These are phyloP conservation scores for Drosophila robusta DNA, from an alignment of 2,888 invertebrate species.

Conservation along the genomic window DNA sequence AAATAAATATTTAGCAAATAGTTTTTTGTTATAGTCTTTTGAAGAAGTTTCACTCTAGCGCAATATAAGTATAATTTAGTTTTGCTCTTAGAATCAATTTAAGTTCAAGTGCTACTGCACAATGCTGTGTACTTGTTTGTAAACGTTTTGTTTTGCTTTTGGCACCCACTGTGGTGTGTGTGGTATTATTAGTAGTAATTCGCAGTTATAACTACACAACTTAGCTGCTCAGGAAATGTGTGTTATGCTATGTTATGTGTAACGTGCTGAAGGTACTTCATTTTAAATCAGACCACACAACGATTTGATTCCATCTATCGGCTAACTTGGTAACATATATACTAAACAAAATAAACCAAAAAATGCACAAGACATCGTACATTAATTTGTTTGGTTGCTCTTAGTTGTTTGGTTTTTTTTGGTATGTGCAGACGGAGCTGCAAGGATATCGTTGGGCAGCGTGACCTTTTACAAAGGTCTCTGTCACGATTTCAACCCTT, in stretches of 20 bases:
- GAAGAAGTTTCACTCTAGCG: constrained; percentile 75
- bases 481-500: constrained; percentile 59
- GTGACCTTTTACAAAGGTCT: constrained; percentile 70
- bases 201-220: constrained; percentile 27
- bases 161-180: constrained; percentile 72
- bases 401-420: constrained; percentile 52
- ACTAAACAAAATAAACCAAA: constrained; percentile 21
- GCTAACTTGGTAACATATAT: constrained; percentile 32
- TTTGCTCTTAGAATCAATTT: constrained; percentile 38
- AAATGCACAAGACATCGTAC: constrained; percentile 32
- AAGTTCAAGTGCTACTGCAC: constrained; percentile 28
- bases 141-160: constrained; percentile 51
- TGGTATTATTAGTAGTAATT: constrained; percentile 22
- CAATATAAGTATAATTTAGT: constrained; percentile 53
- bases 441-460: constrained; percentile 69
- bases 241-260: constrained; percentile 12
- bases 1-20: constrained; percentile 81
- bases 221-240: constrained; percentile 52
- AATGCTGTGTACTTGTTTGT: constrained; percentile 8
- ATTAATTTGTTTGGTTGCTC: constrained; percentile 39
- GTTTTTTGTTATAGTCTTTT: constrained; percentile 72
- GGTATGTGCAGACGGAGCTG: constrained; percentile 73
- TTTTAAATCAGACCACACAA: constrained; percentile 25
- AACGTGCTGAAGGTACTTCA: constrained; percentile 34
- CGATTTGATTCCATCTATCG: constrained; percentile 19